phyloP scores from a whole-genome alignment of 1,140 invertebrate species.

The Rhysida immarginata region DNA sequence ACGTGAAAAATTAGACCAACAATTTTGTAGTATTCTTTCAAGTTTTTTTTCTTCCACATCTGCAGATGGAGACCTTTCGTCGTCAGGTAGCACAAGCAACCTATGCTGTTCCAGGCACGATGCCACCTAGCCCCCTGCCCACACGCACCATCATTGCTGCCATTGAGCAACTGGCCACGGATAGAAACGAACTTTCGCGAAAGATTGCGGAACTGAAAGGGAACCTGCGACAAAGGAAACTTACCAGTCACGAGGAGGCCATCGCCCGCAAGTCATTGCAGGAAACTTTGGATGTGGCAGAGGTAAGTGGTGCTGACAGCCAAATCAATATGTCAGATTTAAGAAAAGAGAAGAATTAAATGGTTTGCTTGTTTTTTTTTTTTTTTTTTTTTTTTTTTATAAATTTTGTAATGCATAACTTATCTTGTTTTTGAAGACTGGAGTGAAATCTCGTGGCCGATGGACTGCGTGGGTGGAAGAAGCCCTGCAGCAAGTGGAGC shows the following conservation, averaged over 20 bases:
- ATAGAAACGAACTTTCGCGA: not conserved
- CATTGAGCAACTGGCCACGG: conserved; percentile 1
- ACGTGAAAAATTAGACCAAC: not conserved
- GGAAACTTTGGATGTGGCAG: not conserved
- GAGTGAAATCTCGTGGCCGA: not conserved
- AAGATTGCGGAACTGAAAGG: conserved; percentile 5
- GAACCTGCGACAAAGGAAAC: not conserved
- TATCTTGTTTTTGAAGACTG: not conserved
- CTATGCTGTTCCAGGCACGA: not conserved
- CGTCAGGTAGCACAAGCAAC: not conserved
- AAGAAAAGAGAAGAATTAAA: no score
- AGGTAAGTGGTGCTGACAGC: no score
- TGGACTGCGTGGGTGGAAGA: not conserved
- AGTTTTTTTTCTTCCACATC: no score
- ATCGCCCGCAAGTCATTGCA: not conserved
- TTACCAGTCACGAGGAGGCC: not conserved
- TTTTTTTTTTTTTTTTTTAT: no score
- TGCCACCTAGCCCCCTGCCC: not conserved
- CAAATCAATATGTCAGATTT: no score
- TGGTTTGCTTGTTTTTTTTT: no score
- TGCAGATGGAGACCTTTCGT: conserved; percentile 1
- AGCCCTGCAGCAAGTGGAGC: not conserved
- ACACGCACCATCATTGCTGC: not conserved
- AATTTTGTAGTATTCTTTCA: no score
- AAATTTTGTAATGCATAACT: no score